phyloP scores from a whole-genome alignment of 2,797 vertebrate genomes.

The Cheracebus regulus region DNA sequence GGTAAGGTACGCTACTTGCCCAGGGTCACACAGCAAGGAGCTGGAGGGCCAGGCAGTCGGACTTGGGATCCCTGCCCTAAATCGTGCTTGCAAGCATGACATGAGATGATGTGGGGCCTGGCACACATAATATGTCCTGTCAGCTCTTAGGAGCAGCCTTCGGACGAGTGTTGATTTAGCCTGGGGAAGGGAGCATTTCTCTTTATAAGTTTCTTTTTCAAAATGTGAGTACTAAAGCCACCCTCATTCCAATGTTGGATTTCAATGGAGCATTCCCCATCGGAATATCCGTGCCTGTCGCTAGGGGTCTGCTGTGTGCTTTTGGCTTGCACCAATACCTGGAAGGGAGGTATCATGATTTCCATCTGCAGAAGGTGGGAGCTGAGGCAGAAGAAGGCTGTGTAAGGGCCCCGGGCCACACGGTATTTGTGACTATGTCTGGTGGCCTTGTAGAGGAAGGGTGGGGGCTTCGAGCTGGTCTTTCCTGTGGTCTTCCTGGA shows the following conservation, averaged over 20 bases:
- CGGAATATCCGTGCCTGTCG: not conserved
- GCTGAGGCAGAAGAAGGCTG: no score
- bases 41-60: not conserved
- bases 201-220: not conserved
- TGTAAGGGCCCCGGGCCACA: rapidly evolving
- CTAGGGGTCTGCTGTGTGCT: not conserved
- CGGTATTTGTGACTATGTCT: rapidly evolving
- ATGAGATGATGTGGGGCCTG: rapidly evolving
- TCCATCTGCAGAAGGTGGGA: not conserved
- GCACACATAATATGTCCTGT: rapidly evolving
- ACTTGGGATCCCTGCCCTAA: not conserved
- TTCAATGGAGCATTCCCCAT: not conserved
- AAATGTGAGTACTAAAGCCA: not conserved
- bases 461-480: not conserved
- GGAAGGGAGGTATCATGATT: not conserved
- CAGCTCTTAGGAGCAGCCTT: rapidly evolving
- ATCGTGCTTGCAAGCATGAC: not conserved
- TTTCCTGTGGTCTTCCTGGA: not conserved
- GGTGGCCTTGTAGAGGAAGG: not conserved
- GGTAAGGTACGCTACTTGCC: not conserved
- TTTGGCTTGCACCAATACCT: rapidly evolving
- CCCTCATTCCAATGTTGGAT: not conserved
- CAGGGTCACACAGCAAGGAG: not conserved
- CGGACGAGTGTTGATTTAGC: not conserved
- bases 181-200: not conserved